phyloP scores from a whole-genome alignment of 2,797 vertebrate species.

The Chaetodon trifasciatus region DNA sequence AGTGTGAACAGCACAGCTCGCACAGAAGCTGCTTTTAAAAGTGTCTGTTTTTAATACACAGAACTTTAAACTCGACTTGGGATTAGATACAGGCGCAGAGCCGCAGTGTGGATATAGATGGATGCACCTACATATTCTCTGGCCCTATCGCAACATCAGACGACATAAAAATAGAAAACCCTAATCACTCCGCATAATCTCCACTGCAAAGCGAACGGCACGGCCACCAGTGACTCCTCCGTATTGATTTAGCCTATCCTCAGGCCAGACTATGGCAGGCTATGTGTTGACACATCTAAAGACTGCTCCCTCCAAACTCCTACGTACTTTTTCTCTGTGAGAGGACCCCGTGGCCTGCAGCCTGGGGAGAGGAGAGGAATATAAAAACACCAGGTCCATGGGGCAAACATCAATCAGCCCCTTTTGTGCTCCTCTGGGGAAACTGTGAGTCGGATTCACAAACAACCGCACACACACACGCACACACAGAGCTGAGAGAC shows the following conservation, averaged over 20 bases:
- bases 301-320: conserved; percentile 78
- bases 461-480: conserved; percentile 53
- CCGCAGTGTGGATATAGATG: conserved; percentile 32
- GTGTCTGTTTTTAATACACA: conserved; percentile 6
- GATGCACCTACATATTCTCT: conserved; percentile 56
- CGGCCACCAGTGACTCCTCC: conserved; percentile 69
- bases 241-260: conserved; percentile 78
- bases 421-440: conserved; percentile 72
- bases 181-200: conserved; percentile 67
- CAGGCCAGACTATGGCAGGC: conserved; percentile 71
- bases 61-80: conserved; percentile 35
- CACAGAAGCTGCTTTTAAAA: conserved; percentile 8
- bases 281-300: conserved; percentile 83
- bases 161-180: conserved; percentile 68
- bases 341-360: conserved; percentile 78
- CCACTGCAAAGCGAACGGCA: conserved; percentile 55
- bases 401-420: conserved; percentile 83
- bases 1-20: conserved; percentile 28
- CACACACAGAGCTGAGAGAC: conserved; percentile 54
- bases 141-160: conserved; percentile 56
- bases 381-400: conserved; percentile 80
- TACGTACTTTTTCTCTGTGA: conserved; percentile 73
- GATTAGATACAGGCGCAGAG: conserved; percentile 37
- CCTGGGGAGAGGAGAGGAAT: conserved; percentile 76
- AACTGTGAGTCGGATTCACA: conserved; percentile 70